These are phyloP conservation scores for Psittacus erithacus DNA, from an alignment of 2,113 vertebrate genomes.

Conservation along the genomic window DNA sequence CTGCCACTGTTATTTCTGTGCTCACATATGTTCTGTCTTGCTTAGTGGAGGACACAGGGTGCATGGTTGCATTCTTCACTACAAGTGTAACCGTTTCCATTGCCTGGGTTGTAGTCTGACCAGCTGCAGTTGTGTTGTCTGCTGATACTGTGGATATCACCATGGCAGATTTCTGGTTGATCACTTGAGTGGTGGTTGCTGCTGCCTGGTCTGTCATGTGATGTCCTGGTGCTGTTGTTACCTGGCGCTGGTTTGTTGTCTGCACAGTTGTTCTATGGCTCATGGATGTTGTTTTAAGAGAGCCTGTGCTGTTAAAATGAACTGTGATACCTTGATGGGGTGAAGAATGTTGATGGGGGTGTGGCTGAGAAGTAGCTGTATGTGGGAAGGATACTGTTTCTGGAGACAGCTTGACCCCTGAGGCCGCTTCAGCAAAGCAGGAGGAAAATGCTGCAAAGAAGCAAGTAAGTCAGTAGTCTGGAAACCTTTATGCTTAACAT, in stretches of 20 bases:
- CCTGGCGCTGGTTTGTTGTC: neutral
- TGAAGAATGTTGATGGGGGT: neutral
- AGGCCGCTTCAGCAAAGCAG: neutral
- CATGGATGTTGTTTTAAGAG: neutral
- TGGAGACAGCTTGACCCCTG: neutral
- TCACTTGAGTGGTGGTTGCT: neutral
- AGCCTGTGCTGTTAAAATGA: neutral
- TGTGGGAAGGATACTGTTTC: neutral
- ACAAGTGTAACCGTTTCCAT: neutral
- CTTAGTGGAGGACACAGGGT: neutral
- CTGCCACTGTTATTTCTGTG: neutral
- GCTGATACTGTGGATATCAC: neutral
- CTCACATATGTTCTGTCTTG: neutral
- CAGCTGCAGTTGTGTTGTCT: neutral
- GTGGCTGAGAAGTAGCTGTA: neutral
- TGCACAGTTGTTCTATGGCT: neutral
- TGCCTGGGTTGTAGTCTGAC: neutral
- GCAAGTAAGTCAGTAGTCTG: neutral
- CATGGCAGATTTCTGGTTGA: neutral
- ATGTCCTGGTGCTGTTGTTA: neutral
- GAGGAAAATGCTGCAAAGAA: slow-evolving; percentile 65
- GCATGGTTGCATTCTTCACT: neutral
- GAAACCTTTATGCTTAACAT: neutral
- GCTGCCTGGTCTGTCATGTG: neutral
- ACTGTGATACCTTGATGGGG: neutral